Conservation (phyloP, 2,797 vertebrate species). For the Eulemur albifrons region DNA sequence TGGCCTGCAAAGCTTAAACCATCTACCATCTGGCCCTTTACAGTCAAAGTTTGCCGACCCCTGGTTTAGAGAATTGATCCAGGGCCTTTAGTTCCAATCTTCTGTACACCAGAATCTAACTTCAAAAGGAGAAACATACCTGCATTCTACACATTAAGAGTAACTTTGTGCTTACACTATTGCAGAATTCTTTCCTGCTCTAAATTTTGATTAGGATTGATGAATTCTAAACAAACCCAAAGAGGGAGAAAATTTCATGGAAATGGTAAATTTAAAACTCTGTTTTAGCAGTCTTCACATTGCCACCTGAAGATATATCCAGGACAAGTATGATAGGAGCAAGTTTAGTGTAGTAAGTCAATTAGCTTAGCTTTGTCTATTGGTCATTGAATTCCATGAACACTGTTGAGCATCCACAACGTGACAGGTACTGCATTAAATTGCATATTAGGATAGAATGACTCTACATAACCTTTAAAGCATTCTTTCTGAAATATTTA, state of each 20-base stretch:
- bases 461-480: background rate
- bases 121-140: slow-evolving; percentile 29
- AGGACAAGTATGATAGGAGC: background rate
- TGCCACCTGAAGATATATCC: background rate
- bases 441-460: background rate
- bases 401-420: background rate
- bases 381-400: background rate
- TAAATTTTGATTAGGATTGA: slow-evolving; percentile 3
- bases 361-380: background rate
- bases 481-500: background rate
- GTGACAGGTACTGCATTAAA: background rate
- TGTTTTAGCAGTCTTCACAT: background rate
- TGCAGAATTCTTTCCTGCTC: background rate
- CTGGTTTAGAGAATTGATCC: slow-evolving; percentile 30
- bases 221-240: slow-evolving; percentile 22
- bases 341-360: background rate
- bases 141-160: background rate
- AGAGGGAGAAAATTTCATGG: background rate
- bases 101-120: slow-evolving; percentile 19
- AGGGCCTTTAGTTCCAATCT: slow-evolving; percentile 17
- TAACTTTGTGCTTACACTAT: background rate
- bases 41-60: slow-evolving; percentile 26
- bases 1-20: slow-evolving; percentile 35
- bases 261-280: background rate
- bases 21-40: slow-evolving; percentile 48